These are phyloP conservation scores for Pluvialis apricaria DNA, from an alignment of 2,113 vertebrate genomes.

Conservation along the genomic window DNA sequence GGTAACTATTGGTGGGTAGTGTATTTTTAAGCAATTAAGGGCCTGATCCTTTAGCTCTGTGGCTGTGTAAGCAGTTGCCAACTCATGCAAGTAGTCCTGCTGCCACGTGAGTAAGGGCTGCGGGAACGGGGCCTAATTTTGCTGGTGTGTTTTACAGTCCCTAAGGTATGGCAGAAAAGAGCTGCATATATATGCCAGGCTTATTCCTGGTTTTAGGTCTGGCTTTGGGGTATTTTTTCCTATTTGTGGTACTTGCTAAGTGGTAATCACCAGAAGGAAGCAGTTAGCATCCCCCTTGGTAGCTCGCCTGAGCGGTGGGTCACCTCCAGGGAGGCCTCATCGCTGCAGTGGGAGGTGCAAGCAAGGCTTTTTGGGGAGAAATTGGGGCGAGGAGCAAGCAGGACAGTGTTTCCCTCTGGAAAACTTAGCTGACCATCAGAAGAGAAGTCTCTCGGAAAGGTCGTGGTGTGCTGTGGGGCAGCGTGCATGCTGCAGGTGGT, in stretches of 20 bases:
- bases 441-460: background rate
- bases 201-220: background rate
- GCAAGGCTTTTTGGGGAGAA: background rate
- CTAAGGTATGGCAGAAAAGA: background rate
- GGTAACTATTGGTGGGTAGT: constrained; percentile 79
- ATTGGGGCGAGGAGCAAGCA: background rate
- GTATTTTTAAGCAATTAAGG: constrained; percentile 74
- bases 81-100: background rate
- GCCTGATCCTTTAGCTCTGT: constrained; percentile 3
- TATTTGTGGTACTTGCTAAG: background rate
- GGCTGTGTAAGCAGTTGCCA: background rate
- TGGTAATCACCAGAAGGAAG: background rate
- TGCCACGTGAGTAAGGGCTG: background rate
- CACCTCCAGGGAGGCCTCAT: background rate
- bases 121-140: background rate
- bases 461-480: background rate
- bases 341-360: background rate
- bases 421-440: background rate
- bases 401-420: background rate
- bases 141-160: background rate
- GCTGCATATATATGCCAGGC: accelerated
- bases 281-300: background rate
- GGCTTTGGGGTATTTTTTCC: background rate
- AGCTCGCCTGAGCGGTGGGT: accelerated
- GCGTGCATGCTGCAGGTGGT: accelerated